Conservation (phyloP, 2,113 vertebrate species). For the Acrocephalus kingi region DNA sequence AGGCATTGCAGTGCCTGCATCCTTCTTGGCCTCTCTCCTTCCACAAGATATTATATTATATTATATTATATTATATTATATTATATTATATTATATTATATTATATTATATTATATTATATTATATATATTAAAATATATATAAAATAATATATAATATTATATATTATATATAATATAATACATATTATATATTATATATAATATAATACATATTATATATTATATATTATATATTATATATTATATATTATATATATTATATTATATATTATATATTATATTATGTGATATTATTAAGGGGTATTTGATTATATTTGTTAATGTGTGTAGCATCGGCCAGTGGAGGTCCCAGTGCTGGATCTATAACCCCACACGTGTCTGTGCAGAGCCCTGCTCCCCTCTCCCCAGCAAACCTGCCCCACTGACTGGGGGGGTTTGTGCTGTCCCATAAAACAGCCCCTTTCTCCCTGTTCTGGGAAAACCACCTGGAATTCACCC, state of each 20-base stretch:
- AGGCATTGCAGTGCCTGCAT: not conserved
- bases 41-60: not conserved
- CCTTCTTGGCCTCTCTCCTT: not conserved
- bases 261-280: no score
- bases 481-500: not conserved
- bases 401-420: not conserved
- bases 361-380: fast-evolving
- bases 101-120: no score
- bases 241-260: no score
- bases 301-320: not conserved
- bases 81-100: no score
- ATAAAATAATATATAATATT: no score
- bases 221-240: no score
- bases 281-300: not conserved
- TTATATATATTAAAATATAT: no score
- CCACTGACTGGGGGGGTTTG: fast-evolving
- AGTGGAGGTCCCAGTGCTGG: not conserved
- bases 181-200: no score
- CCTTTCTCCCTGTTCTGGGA: not conserved
- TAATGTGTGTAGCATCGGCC: fast-evolving
- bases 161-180: no score
- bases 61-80: no score
- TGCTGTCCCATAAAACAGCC: not conserved
- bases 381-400: not conserved
- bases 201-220: no score